phyloP scores from a whole-genome alignment of 2,113 vertebrate genomes.

The Muscicapa adusta region DNA sequence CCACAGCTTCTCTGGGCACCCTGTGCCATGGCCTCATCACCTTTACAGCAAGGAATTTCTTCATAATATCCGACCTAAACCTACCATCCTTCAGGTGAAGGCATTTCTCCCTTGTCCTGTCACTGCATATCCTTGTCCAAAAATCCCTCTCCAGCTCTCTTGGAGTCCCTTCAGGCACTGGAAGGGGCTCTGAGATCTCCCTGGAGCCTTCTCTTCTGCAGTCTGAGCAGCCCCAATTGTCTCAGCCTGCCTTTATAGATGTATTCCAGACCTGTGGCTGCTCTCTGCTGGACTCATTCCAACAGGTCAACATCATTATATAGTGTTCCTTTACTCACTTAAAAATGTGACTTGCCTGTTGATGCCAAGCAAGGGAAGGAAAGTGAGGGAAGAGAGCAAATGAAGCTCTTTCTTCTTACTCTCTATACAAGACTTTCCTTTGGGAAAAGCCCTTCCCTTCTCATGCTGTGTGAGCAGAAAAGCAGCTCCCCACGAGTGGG shows the following conservation, averaged over 20 bases:
- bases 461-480: background rate
- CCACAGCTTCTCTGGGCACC: background rate
- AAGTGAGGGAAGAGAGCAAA: background rate
- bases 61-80: background rate
- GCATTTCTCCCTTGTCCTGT: background rate
- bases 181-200: background rate
- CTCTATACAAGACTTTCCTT: background rate
- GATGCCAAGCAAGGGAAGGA: background rate
- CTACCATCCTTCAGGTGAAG: background rate
- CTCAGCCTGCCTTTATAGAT: background rate
- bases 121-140: background rate
- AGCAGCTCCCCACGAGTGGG: accelerated
- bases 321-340: background rate
- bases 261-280: background rate
- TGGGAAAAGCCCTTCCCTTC: background rate
- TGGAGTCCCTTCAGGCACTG: background rate
- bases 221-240: background rate
- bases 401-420: background rate
- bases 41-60: background rate
- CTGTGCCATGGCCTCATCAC: background rate
- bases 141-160: background rate
- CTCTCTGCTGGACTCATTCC: background rate
- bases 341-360: background rate
- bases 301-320: background rate
- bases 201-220: background rate